A percentile compares a stretch with the other conserved stretches of the same genome.
Evolutionary conservation across 2,113 vertebrate species (phyloP).

Genomic region (Hippocampus comes): DNA sequence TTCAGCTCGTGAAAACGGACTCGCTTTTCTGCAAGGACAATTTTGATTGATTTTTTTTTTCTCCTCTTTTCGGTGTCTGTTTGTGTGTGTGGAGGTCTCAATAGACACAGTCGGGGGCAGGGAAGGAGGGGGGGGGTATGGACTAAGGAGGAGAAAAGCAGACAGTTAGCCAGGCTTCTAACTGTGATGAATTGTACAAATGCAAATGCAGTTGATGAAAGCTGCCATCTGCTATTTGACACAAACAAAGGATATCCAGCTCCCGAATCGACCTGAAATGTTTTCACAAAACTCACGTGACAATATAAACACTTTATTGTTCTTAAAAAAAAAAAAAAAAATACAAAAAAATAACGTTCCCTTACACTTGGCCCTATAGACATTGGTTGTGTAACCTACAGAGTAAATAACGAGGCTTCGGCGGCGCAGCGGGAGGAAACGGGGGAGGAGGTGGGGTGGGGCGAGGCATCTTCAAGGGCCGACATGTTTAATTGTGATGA

Average conservation of each 20-base stretch:
- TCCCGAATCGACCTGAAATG: neutral
- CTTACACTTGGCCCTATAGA: neutral
- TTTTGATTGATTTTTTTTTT: conserved; percentile 24
- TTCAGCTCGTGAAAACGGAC: conserved; percentile 27
- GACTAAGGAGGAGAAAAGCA: neutral
- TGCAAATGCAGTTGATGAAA: conserved; percentile 23
- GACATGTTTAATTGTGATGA: conserved; percentile 49
- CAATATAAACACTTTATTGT: neutral
- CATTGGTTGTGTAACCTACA: neutral
- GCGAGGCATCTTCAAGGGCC: conserved; percentile 37
- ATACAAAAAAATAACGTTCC: neutral
- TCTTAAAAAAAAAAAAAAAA: neutral
- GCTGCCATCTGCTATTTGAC: conserved; percentile 20
- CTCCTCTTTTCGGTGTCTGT: neutral
- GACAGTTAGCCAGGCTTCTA: conserved; percentile 6
- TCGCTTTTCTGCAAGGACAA: conserved; percentile 28
- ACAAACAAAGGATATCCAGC: conserved; percentile 12
- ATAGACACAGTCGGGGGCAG: neutral
- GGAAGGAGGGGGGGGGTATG: conserved; percentile 5
- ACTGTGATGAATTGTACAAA: neutral
- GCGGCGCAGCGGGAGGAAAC: neutral
- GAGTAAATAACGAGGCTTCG: neutral
- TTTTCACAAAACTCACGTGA: neutral
- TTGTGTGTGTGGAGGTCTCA: conserved; percentile 1
- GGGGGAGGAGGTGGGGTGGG: neutral